Percentiles rank a stretch among this genome's conserved stretches.
These are phyloP conservation scores for Brachylomia viminalis DNA, from an alignment of 2,888 invertebrate genomes.

Conservation along the genomic window DNA sequence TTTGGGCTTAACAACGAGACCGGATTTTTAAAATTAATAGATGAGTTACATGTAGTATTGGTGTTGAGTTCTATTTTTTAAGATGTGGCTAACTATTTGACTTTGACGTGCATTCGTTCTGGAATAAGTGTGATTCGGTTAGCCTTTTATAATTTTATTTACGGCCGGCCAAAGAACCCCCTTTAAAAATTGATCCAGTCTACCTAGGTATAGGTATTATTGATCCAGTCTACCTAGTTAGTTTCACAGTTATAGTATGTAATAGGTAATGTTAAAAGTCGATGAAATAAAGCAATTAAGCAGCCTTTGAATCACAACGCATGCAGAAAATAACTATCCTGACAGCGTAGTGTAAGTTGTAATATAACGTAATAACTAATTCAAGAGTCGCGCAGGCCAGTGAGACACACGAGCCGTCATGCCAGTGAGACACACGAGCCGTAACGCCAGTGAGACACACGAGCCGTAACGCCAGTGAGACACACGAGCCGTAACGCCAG, in stretches of 20 bases:
- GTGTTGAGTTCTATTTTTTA: too few relatives aligned
- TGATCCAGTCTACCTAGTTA: neutral
- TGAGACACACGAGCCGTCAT: neutral
- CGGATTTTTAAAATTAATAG: neutral
- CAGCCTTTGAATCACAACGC: neutral
- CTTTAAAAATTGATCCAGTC: too few relatives aligned
- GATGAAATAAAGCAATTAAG: slow-evolving; percentile 8
- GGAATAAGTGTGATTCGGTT: neutral
- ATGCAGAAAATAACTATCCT: neutral
- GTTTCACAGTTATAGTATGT: neutral
- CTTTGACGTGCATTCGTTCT: neutral
- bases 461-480: neutral
- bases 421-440: neutral
- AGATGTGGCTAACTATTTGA: neutral
- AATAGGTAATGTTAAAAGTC: neutral
- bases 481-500: neutral
- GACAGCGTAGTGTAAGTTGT: neutral
- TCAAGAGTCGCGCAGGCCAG: neutral
- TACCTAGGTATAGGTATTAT: neutral
- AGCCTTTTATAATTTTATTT: neutral
- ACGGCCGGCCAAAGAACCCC: neutral
- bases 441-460: neutral
- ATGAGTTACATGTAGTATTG: neutral
- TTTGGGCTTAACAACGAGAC: neutral
- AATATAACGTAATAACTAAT: slow-evolving; percentile 12